Conservation (phyloP, 2,888 invertebrate species). For the Trachelus stipa region DNA sequence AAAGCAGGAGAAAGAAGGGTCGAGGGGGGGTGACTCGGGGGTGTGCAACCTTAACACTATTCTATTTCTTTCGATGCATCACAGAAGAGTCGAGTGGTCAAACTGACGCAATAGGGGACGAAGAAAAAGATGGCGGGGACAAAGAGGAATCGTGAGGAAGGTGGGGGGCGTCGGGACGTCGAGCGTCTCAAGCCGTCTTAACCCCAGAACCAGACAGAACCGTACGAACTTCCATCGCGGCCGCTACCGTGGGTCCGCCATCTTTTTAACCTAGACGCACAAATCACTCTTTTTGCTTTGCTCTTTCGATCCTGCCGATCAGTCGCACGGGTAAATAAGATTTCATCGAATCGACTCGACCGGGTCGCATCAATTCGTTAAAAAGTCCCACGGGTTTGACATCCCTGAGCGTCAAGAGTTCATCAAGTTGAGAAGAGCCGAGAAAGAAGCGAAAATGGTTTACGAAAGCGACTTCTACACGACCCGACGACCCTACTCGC, state of each 20-base stretch:
- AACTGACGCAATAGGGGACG: slow-evolving; percentile 11
- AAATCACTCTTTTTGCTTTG: slow-evolving; percentile 23
- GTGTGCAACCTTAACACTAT: slow-evolving; percentile 63
- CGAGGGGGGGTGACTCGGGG: slow-evolving; percentile 28
- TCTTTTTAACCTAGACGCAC: slow-evolving; percentile 16
- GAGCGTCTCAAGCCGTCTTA: slow-evolving; percentile 32
- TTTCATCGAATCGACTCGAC: slow-evolving; percentile 10
- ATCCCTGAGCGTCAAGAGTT: slow-evolving; percentile 39
- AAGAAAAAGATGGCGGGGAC: slow-evolving; percentile 19
- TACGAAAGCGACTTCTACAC: slow-evolving; percentile 94
- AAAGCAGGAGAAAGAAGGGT: slow-evolving; percentile 11
- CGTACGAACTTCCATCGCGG: slow-evolving; percentile 63
- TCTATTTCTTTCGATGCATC: slow-evolving; percentile 63
- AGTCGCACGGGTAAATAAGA: slow-evolving; percentile 22
- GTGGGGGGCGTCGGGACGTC: slow-evolving; percentile 36
- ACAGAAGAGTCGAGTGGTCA: slow-evolving; percentile 22
- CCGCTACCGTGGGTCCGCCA: slow-evolving; percentile 46
- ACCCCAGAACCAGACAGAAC: slow-evolving; percentile 49
- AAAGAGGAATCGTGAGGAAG: slow-evolving; percentile 11
- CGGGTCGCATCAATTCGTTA: neutral
- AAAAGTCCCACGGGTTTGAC: neutral
- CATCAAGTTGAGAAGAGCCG: slow-evolving; percentile 64
- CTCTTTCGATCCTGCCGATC: slow-evolving; percentile 14
- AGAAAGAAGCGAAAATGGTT: slow-evolving; percentile 77
- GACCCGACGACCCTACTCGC: slow-evolving; percentile 84